Evolutionary conservation across 1,140 invertebrate species (phyloP), one percentile per base, ranked within the genome.

Genomic region (Andrena cerasifolii): DNA sequence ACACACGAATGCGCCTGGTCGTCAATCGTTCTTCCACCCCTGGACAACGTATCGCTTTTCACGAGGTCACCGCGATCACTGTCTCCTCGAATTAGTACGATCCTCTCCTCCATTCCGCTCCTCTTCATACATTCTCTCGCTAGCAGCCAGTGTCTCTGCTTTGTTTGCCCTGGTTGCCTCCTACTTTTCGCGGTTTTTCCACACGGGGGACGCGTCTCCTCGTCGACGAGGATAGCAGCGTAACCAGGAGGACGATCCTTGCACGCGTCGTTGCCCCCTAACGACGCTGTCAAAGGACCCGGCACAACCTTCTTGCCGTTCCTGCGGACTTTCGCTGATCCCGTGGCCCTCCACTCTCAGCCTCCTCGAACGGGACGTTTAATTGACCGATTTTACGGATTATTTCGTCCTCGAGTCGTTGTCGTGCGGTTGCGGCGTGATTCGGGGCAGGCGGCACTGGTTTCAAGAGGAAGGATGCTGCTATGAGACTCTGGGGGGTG

Each of bases 41-140:
- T 24, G 61, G 54, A 70, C 62, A 8, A 26, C 49, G 66, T 78
- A 87, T 90, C 81, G 87, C 82, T 87, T 86, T 85, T 59, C 85
- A 88, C 82, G 82, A 86, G 86, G 87, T 91, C 88, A 87, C 83
- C 86, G 81, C 86, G 86, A 90, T 90, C 88, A 86, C 80, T 90
- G 89, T 90, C 90, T 89, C 85, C 82, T 86, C 77, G 87, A 86
- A 88, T 91, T 87, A 90, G 81, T 36, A 36, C 47, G 59, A 67
- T 75, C 62, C 43, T 26, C n/a, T 10, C 74, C 61, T 49, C 24
- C 16, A 16, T 63, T 61, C 54, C 45, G 67, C 36, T 66, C 26
- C 59, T 68, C 63, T 71, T 71, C 53, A 58, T 61, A 47, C 71
- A 47, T 71, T 81, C 45, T 53, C 26, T 21, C 10, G 58, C 43